Percentiles rank a stretch among this genome's conserved stretches.
These are phyloP conservation scores for Sula dactylatra DNA, from an alignment of 2,113 vertebrate species.

Conservation along the genomic window DNA sequence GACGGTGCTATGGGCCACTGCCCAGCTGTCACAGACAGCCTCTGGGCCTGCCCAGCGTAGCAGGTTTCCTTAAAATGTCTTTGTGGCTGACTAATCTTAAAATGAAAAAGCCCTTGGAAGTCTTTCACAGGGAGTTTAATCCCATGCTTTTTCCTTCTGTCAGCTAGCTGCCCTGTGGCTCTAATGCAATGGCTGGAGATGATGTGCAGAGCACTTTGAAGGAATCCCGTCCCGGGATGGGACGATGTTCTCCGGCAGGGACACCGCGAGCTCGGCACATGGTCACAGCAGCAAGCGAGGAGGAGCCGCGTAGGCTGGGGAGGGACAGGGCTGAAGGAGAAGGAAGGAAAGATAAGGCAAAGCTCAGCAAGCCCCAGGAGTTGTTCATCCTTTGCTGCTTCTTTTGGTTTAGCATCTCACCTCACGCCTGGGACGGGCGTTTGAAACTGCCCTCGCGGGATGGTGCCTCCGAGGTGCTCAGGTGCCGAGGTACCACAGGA, in stretches of 20 bases:
- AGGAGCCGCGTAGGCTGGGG: accelerated
- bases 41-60: background rate
- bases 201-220: background rate
- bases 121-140: background rate
- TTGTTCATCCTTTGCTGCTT: background rate
- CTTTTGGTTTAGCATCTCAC: background rate
- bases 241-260: accelerated
- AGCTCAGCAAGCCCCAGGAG: background rate
- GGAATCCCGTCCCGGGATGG: background rate
- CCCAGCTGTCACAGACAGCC: background rate
- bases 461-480: background rate
- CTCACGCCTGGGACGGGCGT: background rate
- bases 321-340: background rate
- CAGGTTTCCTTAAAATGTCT: background rate
- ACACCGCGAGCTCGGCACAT: accelerated
- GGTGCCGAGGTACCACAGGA: background rate
- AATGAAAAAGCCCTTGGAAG: background rate
- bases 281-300: background rate
- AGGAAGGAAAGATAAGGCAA: background rate
- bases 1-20: accelerated
- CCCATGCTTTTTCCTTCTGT: background rate
- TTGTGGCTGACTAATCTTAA: background rate
- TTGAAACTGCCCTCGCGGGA: background rate
- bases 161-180: background rate
- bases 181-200: background rate